Percentiles rank a stretch among this genome's conserved stretches.
Conservation (phyloP, 2,797 vertebrate genomes). For the Cryptoprocta ferox region DNA sequence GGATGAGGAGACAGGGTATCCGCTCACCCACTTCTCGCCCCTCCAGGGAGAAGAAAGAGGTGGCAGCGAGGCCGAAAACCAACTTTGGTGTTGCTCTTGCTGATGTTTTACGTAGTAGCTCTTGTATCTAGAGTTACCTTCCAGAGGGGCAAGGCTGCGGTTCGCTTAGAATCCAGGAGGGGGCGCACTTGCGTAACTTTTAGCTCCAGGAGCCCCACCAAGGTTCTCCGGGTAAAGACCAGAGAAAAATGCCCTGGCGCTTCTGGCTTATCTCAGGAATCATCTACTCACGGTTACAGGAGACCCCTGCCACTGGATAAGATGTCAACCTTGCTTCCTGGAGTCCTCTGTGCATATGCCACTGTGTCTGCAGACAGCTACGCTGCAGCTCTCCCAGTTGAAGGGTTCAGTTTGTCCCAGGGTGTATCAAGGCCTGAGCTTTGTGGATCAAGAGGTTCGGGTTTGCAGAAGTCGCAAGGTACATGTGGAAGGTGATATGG, state of each 20-base stretch:
- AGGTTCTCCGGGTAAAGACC: neutral
- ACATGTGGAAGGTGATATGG: neutral
- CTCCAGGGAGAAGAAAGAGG: neutral
- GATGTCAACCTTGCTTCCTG: neutral
- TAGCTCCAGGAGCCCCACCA: neutral
- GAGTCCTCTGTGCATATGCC: neutral
- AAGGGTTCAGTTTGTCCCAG: neutral
- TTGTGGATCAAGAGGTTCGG: neutral
- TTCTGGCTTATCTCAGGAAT: neutral
- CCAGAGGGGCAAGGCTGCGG: neutral
- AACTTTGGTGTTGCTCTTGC: neutral
- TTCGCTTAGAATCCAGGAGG: no score
- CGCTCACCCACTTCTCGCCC: neutral
- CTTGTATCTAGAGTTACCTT: neutral
- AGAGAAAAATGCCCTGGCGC: neutral
- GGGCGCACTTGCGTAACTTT: neutral
- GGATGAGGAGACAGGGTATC: neutral
- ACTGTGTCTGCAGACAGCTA: neutral
- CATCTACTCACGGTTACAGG: neutral
- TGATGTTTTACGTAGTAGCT: neutral
- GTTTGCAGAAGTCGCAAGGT: neutral
- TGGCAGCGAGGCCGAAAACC: neutral
- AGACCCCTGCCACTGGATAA: neutral
- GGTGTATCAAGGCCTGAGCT: neutral
- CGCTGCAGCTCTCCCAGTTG: neutral